Evolutionary conservation across 1,140 invertebrate genomes (phyloP), one percentile per base, ranked within the genome.

Genomic region (Lucilia sericata): DNA sequence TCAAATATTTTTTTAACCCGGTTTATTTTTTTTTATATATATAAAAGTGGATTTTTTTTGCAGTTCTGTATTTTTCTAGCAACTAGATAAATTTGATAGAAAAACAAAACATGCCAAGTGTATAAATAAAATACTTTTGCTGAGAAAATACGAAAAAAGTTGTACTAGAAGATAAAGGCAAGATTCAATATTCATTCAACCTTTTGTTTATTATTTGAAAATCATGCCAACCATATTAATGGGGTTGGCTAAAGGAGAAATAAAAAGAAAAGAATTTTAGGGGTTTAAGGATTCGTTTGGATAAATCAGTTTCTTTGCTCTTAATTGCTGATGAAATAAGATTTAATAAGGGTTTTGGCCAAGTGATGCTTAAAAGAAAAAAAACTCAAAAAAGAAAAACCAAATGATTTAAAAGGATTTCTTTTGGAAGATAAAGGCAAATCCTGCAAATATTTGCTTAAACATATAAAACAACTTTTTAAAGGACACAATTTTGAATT

Each of bases 1-100:
- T 70, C 65, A 70, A 70, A 70, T 70, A 70, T 70, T 70, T 70
- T 70, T 70, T 70, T 70, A 70, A 70, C 65, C 65, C 65, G 65
- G 65, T 70, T 70, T 70, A 70, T 70, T 70, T 70, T 70, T 70
- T 19, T 70, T 25, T 17, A 5, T 55, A 14, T 55, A 5, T 70
- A 70, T n/a, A 19, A 70, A 55, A 0, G 0, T 2, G 10, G 5
- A 2, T 8, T 42, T 42, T 55, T 55, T 55, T 2, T 10, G 3
- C 51, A 10, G 4, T 55, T n/a, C 2, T 60, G 17, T 60, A 17
- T 60, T n/a, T 60, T 60, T n/a, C 5, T 17, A n/a, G n/a, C 55
- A n/a, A 21, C n/a, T 19, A 21, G 65, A 70, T 70, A 70, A 70
- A 70, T 70, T 70, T 70, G 65, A 70, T 21, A 70, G 65, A 21